Conservation (phyloP, 2,797 vertebrate species). For the Clarias pachynema region DNA sequence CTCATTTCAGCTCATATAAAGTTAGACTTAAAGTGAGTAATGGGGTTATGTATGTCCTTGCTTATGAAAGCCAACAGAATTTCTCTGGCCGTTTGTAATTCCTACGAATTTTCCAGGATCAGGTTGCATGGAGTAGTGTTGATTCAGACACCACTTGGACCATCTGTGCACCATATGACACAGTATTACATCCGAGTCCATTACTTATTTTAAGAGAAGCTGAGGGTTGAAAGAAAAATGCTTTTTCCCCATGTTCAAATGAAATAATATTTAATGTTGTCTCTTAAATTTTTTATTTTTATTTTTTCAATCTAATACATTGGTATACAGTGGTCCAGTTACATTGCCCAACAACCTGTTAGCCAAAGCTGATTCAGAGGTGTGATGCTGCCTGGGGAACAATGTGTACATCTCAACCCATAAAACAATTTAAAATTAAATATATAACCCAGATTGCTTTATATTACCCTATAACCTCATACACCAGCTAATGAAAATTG, state of each 20-base stretch:
- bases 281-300: not conserved
- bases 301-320: constrained; percentile 21
- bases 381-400: not conserved
- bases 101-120: not conserved
- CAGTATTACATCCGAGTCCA: not conserved
- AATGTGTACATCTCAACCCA: not conserved
- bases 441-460: not conserved
- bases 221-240: not conserved
- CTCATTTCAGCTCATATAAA: not conserved
- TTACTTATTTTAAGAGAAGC: not conserved
- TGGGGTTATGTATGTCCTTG: not conserved
- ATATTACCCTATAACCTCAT: not conserved
- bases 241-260: not conserved
- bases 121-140: not conserved
- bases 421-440: constrained; percentile 26
- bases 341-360: not conserved
- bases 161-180: constrained; percentile 29
- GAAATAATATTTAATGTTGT: constrained; percentile 19
- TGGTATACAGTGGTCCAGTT: constrained; percentile 14
- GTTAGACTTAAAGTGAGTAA: not conserved
- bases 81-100: not conserved
- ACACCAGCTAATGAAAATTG: constrained; percentile 5
- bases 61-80: not conserved
- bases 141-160: constrained; percentile 9
- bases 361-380: not conserved